Conservation (phyloP, 2,113 vertebrate species). For the Upupa epops region DNA sequence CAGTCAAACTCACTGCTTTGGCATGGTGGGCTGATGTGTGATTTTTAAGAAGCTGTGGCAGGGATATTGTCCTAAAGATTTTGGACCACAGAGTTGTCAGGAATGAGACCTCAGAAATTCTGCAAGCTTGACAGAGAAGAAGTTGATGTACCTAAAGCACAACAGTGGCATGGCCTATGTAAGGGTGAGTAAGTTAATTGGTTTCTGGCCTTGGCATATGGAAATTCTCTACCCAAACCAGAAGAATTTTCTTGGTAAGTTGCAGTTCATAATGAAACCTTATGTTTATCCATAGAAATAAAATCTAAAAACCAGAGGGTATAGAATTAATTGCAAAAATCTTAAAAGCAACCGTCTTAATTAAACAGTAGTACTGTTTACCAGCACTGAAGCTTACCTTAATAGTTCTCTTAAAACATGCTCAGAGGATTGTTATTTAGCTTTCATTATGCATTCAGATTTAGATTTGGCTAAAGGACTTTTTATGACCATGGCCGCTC, state of each 20-base stretch:
- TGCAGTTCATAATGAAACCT: not conserved
- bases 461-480: not conserved
- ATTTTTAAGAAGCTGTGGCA: not conserved
- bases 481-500: not conserved
- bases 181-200: not conserved
- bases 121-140: not conserved
- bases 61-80: not conserved
- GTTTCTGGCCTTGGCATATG: not conserved
- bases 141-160: not conserved
- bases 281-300: not conserved
- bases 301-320: not conserved
- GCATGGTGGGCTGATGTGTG: not conserved
- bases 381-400: not conserved
- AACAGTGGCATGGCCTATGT: accelerated
- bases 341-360: not conserved
- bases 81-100: not conserved
- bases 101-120: not conserved
- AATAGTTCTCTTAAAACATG: not conserved
- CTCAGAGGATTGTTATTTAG: not conserved
- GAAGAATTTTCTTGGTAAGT: not conserved
- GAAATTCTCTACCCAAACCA: not conserved
- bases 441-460: not conserved
- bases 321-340: not conserved
- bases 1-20: not conserved
- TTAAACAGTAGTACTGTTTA: not conserved